phyloP scores from a whole-genome alignment of 2,797 vertebrate genomes.

The Loriculus beryllinus region DNA sequence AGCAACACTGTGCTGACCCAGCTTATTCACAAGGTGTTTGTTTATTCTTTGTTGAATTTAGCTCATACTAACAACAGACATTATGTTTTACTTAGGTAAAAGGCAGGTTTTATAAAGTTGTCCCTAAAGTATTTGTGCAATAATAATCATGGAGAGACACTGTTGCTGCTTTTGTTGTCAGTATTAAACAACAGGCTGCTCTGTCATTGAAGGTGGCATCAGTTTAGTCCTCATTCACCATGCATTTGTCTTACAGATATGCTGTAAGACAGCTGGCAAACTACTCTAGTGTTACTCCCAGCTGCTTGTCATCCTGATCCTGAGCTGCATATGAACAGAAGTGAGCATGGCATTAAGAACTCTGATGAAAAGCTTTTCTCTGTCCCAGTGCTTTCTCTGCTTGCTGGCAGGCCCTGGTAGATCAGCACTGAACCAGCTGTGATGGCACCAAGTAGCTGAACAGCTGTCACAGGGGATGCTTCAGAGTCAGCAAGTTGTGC shows the following conservation, averaged over 20 bases:
- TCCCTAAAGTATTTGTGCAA: accelerated
- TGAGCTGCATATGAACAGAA: neutral
- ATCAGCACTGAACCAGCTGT: neutral
- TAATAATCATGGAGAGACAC: neutral
- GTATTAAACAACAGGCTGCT: neutral
- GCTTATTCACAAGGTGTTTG: neutral
- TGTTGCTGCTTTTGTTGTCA: neutral
- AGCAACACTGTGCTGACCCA: neutral
- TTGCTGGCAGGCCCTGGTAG: neutral
- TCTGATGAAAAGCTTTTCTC: neutral
- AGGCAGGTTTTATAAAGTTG: neutral
- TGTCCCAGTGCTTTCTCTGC: neutral
- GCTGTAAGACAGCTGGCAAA: neutral
- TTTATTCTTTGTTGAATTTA: neutral
- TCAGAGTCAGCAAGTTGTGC: neutral
- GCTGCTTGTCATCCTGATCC: neutral
- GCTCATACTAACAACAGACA: neutral
- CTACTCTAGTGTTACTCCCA: neutral
- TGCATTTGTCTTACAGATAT: neutral
- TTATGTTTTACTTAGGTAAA: neutral
- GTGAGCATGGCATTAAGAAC: neutral
- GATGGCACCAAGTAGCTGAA: neutral
- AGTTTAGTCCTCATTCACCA: neutral
- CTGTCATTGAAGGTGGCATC: neutral
- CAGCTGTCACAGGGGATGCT: neutral